A percentile compares a stretch with the other conserved stretches of the same genome.
Conservation (phyloP, 2,888 invertebrate genomes). For the Sesia bembeciformis region DNA sequence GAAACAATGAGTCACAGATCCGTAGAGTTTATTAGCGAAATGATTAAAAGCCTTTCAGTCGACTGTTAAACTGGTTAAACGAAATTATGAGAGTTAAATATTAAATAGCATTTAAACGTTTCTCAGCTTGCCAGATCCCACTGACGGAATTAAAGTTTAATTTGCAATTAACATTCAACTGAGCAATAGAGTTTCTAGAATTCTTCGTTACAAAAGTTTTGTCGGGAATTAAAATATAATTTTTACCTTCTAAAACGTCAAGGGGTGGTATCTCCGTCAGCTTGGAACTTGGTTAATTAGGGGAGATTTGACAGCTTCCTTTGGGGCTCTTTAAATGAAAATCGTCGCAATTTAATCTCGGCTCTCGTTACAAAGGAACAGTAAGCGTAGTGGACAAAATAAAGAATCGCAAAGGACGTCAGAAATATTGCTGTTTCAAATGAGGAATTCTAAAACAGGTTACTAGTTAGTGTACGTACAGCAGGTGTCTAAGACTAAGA, state of each 20-base stretch:
- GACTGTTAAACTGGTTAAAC: not conserved
- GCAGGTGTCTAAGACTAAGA: not conserved
- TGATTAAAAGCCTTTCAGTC: not conserved
- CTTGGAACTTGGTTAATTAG: not conserved
- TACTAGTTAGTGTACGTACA: no score
- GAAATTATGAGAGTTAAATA: not conserved
- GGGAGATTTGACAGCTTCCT: not conserved
- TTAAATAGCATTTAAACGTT: not conserved
- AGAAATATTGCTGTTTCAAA: no score
- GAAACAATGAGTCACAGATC: conserved; percentile 46
- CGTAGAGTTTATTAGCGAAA: not conserved
- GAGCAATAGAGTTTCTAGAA: not conserved
- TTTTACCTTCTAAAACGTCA: not conserved
- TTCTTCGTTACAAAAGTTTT: not conserved
- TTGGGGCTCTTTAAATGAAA: not conserved
- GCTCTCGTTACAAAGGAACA: no score
- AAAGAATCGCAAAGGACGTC: no score
- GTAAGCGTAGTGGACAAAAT: no score
- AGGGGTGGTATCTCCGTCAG: not conserved
- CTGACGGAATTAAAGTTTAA: not conserved
- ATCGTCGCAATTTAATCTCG: not conserved
- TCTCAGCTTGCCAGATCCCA: not conserved
- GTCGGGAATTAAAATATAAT: conserved; percentile 2
- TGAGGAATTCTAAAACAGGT: no score
- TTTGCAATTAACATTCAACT: not conserved